Evolutionary conservation across 2,888 invertebrate species (phyloP).

Genomic region (Epirrhoe alternata): DNA sequence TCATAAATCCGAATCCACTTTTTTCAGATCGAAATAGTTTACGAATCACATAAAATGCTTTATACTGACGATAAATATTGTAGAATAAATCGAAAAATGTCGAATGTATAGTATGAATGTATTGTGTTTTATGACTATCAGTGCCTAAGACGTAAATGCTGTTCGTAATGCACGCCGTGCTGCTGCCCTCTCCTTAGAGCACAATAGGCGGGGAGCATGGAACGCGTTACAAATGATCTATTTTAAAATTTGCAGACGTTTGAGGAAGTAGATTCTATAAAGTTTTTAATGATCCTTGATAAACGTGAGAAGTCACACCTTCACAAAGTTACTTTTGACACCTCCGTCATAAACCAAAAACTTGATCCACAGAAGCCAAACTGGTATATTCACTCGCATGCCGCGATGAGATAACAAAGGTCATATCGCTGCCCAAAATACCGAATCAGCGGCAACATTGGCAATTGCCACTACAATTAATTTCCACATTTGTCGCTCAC

Average conservation of each 20-base stretch:
- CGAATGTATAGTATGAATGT: too few relatives aligned
- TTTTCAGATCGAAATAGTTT: neutral
- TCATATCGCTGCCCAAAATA: conserved; percentile 15
- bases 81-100: too few relatives aligned
- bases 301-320: conserved; percentile 13
- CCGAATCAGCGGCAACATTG: conserved; percentile 6
- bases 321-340: conserved; percentile 6
- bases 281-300: too few relatives aligned
- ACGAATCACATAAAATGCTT: neutral
- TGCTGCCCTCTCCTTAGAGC: too few relatives aligned
- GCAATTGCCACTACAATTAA: conserved; percentile 7
- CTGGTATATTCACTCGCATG: neutral
- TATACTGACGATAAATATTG: too few relatives aligned
- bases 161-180: too few relatives aligned
- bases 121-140: too few relatives aligned
- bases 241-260: too few relatives aligned
- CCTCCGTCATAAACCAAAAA: conserved; percentile 9
- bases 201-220: too few relatives aligned
- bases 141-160: too few relatives aligned
- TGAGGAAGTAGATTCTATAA: neutral
- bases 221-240: too few relatives aligned
- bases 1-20: neutral
- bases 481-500: conserved; percentile 17
- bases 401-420: conserved; percentile 1
- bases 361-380: conserved; percentile 1